phyloP scores from a whole-genome alignment of 92 coral and sea anemone genomes.

The Actinostola sp. region DNA sequence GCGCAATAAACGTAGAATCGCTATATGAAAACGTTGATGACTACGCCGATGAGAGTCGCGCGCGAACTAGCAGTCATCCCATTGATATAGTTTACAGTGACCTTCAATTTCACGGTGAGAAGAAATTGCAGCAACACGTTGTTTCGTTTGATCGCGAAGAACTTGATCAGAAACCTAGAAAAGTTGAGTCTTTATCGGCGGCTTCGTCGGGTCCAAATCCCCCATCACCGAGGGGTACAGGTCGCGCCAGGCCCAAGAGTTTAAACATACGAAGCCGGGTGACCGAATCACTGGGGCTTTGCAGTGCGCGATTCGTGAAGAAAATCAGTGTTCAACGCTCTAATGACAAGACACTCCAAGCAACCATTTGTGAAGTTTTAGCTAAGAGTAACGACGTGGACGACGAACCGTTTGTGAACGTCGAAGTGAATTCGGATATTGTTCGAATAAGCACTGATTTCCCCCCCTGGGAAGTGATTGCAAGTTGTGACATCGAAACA shows the following conservation, averaged over 20 bases:
- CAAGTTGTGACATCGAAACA: conserved; percentile 74
- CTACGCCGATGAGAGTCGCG: conserved; percentile 31
- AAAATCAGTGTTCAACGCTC: conserved; percentile 67
- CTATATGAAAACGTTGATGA: conserved; percentile 75
- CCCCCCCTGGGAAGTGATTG: conserved; percentile 91
- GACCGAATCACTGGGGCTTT: conserved; percentile 70
- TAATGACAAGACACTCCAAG: conserved; percentile 74
- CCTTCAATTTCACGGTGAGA: conserved; percentile 59
- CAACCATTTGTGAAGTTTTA: conserved; percentile 67
- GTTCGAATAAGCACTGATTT: conserved; percentile 86
- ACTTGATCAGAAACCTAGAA: conserved; percentile 2
- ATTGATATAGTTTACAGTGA: conserved; percentile 95
- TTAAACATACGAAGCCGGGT: conserved; percentile 39
- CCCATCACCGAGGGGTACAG: conserved; percentile 46
- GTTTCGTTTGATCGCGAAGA: conserved; percentile 24
- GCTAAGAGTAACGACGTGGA: conserved; percentile 57
- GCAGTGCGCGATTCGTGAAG: conserved; percentile 81
- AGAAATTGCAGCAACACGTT: conserved; percentile 36
- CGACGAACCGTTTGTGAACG: conserved; percentile 72
- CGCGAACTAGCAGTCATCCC: conserved; percentile 69
- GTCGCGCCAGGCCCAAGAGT: conserved; percentile 74
- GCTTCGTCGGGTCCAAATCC: conserved; percentile 41
- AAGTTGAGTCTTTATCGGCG: conserved; percentile 57
- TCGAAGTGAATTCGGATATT: conserved; percentile 81
- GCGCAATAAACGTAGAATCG: conserved; percentile 32